These are phyloP conservation scores for Tetramorium alpestre DNA, from an alignment of 1,140 invertebrate species.

Conservation along the genomic window DNA sequence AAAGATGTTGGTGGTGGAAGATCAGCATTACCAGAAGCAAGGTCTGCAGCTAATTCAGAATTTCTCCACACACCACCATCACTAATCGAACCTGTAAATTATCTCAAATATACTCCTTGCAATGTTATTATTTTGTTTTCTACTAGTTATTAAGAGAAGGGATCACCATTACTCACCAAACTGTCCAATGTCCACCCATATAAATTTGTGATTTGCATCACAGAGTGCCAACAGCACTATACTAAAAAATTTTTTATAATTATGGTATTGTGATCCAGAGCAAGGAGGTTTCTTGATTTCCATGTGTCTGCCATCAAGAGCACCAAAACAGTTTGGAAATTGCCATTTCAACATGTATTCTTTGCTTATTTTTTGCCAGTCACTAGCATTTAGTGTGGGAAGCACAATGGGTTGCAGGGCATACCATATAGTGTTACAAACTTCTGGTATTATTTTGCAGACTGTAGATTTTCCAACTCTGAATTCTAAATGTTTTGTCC, in stretches of 20 bases:
- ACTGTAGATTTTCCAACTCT: background rate
- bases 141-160: too few species aligned
- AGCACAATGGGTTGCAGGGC: background rate
- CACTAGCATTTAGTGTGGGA: background rate
- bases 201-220: background rate
- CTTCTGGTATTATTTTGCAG: background rate
- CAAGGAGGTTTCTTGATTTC: background rate
- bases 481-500: background rate
- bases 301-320: constrained; percentile 11
- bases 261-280: background rate
- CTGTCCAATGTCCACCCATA: too few species aligned
- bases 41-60: background rate
- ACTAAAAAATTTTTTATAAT: background rate
- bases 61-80: background rate
- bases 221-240: background rate
- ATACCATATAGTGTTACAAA: background rate
- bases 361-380: background rate
- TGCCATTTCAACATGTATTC: constrained; percentile 2
- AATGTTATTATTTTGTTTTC: too few species aligned
- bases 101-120: too few species aligned
- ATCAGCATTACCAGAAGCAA: background rate
- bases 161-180: too few species aligned
- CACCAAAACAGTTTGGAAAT: constrained; percentile 1
- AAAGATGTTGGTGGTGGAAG: background rate
- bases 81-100: too few species aligned